Evolutionary conservation across 1,140 invertebrate species (phyloP).

Genomic region (Drosophila sturtevanti): DNA sequence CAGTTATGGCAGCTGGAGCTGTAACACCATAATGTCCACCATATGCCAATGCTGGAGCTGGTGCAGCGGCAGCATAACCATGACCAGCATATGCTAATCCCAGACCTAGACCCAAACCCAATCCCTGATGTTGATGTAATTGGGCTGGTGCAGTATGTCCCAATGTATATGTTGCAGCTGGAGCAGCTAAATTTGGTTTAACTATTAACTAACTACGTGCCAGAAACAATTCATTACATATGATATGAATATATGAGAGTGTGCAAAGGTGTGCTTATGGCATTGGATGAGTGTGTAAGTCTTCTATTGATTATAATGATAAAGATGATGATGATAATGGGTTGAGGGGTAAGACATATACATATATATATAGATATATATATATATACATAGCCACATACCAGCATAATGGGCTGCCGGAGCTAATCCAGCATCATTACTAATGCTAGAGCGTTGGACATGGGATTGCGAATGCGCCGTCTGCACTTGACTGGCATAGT

Average conservation of each 20-base stretch:
- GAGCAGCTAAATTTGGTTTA: constrained; percentile 54
- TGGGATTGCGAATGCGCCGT: constrained; percentile 84
- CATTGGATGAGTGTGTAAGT: background rate
- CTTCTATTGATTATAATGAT: background rate
- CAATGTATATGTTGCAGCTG: constrained; percentile 56
- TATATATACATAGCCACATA: constrained; percentile 19
- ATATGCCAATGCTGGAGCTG: constrained; percentile 45
- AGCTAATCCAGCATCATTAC: constrained; percentile 83
- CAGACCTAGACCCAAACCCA: background rate
- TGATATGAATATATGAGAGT: background rate
- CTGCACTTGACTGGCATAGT: constrained; percentile 84
- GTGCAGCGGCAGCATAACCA: constrained; percentile 34
- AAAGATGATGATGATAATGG: background rate
- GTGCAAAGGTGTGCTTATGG: constrained; percentile 22
- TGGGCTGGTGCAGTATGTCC: constrained; percentile 65
- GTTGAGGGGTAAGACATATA: too few species aligned
- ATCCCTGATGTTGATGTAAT: constrained; percentile 27
- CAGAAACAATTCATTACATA: background rate
- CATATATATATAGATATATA: too few species aligned
- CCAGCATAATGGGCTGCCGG: constrained; percentile 67
- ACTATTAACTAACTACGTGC: constrained; percentile 51
- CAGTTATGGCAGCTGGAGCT: constrained; percentile 59
- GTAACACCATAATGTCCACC: constrained; percentile 64
- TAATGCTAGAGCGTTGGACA: constrained; percentile 84
- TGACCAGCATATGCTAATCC: constrained; percentile 52